Conservation (phyloP, 1,140 invertebrate genomes). For the Andrena cerasifolii region DNA sequence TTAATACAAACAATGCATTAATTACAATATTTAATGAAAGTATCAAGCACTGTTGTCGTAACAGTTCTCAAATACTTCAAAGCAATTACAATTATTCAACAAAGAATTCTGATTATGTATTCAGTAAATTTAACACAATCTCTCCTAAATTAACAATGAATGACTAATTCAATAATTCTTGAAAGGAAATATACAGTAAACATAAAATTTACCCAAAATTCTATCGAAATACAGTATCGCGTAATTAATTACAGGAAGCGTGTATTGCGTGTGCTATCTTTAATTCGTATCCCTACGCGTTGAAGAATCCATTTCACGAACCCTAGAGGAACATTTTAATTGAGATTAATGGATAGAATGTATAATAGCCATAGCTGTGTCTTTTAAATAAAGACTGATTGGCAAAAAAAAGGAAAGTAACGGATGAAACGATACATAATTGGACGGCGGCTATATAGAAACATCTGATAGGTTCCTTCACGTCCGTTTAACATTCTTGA, state of each 20-base stretch:
- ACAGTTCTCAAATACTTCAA: neutral
- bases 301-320: too few species aligned
- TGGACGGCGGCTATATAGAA: neutral
- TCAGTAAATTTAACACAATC: neutral
- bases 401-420: neutral
- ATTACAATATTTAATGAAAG: neutral
- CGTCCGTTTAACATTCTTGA: conserved; percentile 18
- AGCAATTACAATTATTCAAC: neutral
- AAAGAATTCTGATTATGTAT: neutral
- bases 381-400: neutral
- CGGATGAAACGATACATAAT: conserved; percentile 3
- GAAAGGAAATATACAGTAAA: too few species aligned
- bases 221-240: neutral
- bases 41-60: neutral
- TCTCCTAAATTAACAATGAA: too few species aligned
- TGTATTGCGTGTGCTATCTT: too few species aligned
- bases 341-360: too few species aligned
- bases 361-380: too few species aligned
- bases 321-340: too few species aligned
- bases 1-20: neutral
- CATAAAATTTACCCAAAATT: neutral
- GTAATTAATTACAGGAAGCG: neutral
- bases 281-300: too few species aligned
- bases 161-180: too few species aligned
- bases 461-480: conserved; percentile 2